Evolutionary conservation across 2,797 vertebrate genomes (phyloP), one percentile per base, ranked within the genome.

Genomic region (Dromococcyx pavoninus): DNA sequence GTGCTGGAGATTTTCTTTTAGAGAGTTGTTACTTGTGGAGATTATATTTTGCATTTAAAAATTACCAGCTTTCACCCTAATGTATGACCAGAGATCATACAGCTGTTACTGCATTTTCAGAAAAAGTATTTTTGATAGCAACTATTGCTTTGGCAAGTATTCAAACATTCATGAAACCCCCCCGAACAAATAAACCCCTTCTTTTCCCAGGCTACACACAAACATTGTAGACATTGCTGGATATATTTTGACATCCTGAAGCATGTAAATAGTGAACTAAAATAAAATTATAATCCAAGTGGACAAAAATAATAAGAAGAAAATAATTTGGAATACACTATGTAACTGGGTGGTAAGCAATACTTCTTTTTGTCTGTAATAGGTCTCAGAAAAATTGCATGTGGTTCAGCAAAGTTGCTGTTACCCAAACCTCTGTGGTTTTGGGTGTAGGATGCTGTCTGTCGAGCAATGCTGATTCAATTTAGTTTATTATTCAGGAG

Each of bases 1-100:
- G 71, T n/a, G 81, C 83, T 89, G 70, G 87, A 87, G 84, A 87
- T 80, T 95, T 88, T 87, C 64, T 92, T 92, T 94, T 88, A 77
- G 57, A 67, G 73, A 90, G 76, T 70, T 50, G 19, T 85, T 92
- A 66, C 69, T 83, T 78, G 44, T 65, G 73, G 88, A 64, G 57
- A 69, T 91, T 91, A 72, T 79, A 41, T 69, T 76, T 92, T 94
- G 48, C 4, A 0, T 82, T 92, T 74, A 67, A 95, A 93, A 76
- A 84, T 54, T 32, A 57, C 25, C 50, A 33, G 58, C 28, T 88
- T 89, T 85, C 43, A 12, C n/a, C 67, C 37, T 35, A 35, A n/a
- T 57, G 21, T 60, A 4, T 56, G 43, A n/a, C 58, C 75, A 33
- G 51, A 61, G 66, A 95, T 78, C 28, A 51, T 33, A 27, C 17